Base-by-base conservation (phyloP, 2,113 vertebrate species). In the Pseudopipra pipra region DNA sequence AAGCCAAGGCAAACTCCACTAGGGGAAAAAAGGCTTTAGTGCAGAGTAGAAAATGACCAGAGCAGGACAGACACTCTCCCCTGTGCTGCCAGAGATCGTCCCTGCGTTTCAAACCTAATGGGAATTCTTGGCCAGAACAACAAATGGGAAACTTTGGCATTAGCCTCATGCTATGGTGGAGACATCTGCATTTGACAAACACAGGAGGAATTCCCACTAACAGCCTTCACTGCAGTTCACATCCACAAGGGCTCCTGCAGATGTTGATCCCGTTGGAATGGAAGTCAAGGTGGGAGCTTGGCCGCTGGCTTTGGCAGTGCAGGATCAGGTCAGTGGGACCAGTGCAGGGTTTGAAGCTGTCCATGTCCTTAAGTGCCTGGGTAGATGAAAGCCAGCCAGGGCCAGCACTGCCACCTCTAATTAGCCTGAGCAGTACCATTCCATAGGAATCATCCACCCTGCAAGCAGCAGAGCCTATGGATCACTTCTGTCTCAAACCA, bases 261-360 rank as follows among this genome's bases (percentile, higher is more conserved):
- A 72, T 21, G 7, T 9, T 51, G 67, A 49, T 62, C 22, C 16
- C 70, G 41, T 5, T 51, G 31, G 23, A 43, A n/a, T 12, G 8
- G 15, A 72, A 85, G 44, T 16, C 55, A 55, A 59, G 65, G n/a
- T 8, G 23, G 70, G 68, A 93, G 61, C 41, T 94, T 25, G 59
- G 70, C 49, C 5, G 0, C 11, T 44, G 56, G 56, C 65, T 87
- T 87, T 1, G 1, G 59, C 72, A 85, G 35, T 0, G 0, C 17
- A 4, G 4, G 46, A 87, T 74, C 61, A 44, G 81, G 52, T 8
- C 56, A 43, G 4, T 0, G 18, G 41, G 63, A 52, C 35, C 41
- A n/a, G 21, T n/a, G 47, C 56, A 51, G 47, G 30, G 35, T 55
- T 77, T 88, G 85, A 94, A 89, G 37, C 30, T 78, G 44, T 49